Conservation (phyloP, 23 tunicate species). For the Clavelina lepadiformis region DNA sequence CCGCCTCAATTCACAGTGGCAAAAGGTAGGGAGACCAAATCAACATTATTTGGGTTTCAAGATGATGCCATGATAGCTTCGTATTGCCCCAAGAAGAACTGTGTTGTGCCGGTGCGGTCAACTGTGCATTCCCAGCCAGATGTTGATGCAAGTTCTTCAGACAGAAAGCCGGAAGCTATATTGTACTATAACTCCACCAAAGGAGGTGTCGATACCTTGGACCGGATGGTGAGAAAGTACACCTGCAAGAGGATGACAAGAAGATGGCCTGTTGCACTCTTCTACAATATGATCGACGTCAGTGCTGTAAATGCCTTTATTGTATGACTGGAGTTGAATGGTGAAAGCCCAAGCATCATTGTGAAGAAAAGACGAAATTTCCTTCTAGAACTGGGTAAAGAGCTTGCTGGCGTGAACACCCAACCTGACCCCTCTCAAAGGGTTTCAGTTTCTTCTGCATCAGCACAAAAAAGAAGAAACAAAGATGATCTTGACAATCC, state of each 20-base stretch:
- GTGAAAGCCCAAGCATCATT: constrained; percentile 12
- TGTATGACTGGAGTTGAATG: constrained; percentile 2
- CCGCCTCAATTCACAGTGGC: constrained; percentile 2
- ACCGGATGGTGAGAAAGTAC: constrained; percentile 14
- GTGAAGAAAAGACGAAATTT: constrained; percentile 3
- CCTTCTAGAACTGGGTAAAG: constrained; percentile 14
- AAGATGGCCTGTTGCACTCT: constrained; percentile 17
- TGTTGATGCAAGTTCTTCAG: constrained; percentile 13
- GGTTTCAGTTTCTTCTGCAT: not conserved
- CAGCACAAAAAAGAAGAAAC: constrained; percentile 11
- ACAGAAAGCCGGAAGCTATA: not conserved
- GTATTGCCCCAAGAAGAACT: constrained; percentile 3
- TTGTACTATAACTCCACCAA: constrained; percentile 5
- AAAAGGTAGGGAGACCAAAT: constrained; percentile 5
- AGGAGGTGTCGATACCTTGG: constrained; percentile 6
- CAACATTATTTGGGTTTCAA: constrained; percentile 7
- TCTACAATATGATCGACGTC: constrained; percentile 11
- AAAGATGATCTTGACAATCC: constrained; percentile 2
- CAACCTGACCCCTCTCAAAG: not conserved
- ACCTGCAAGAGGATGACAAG: no score
- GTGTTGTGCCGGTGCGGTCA: constrained; percentile 14
- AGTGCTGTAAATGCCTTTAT: constrained; percentile 13
- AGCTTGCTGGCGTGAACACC: not conserved
- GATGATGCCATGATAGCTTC: constrained; percentile 11
- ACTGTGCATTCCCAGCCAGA: constrained; percentile 4